Base-by-base conservation (phyloP, 53 echinoderm and acorn worm species). In the Holothuria scabra region DNA sequence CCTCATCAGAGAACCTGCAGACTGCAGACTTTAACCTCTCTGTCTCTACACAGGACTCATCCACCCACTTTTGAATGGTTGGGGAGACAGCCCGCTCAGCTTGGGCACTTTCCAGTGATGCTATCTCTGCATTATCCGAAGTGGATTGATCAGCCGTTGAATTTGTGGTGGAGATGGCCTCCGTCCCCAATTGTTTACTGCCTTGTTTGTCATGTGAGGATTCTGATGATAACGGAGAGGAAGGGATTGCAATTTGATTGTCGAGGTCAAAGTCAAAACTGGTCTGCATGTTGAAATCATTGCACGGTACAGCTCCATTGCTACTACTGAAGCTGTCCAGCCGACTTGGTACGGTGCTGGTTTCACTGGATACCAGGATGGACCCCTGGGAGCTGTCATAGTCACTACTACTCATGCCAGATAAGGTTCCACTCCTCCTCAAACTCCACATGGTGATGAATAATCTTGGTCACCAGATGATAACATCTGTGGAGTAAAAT, bases 41-140 rank as follows among this genome's bases (percentile, higher is more conserved):
- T 24, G 88, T 91, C 76, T 91, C 88, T 4, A 56, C 83, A 46
- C 88, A 68, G 5, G 95, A 91, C 68, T 95, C 92, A 60, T 88
- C 92, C 10, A 95, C 95, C 95, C 95, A 95, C 61, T 95, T 92
- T 20, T 90, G 90, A 26, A 95, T 90, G 44, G 86, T 90, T 28
- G 95, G 83, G 57, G 64, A 81, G 62, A 81, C 82, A 24, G 80
- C 60, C 1, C 80, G 23, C 19, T 80, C 80, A 12, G 59, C 60
- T 25, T 56, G 23, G 8, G 59, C 55, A 28, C 44, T 44, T 28
- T 72, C 72, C 20, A 69, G 69, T n/a, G 90, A 88, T 20, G 31
- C 79, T 56, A 90, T 75, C 55, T 76, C 89, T 55, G 82, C 80
- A 20, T 66, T 72, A 19, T 61, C 81, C 10, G 80, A 71, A 24